Evolutionary conservation across 2,888 invertebrate genomes (phyloP).

Genomic region (Subacronicta megacephala): DNA sequence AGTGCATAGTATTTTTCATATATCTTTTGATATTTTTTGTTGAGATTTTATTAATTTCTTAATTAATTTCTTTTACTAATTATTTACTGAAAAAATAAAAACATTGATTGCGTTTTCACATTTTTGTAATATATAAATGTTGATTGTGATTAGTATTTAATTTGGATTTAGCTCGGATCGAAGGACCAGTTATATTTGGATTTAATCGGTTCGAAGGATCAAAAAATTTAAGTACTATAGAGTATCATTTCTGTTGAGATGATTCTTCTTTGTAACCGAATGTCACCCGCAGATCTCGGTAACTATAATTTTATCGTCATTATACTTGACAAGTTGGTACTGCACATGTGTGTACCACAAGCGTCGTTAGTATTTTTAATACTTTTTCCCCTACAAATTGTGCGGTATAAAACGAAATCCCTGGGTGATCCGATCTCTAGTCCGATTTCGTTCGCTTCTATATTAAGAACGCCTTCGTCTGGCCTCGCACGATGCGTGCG

Average conservation of each 20-base stretch:
- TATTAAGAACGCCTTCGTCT: constrained; percentile 82
- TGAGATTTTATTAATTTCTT: too few species aligned
- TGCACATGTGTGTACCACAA: constrained; percentile 65
- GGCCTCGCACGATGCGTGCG: constrained; percentile 83
- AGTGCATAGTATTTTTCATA: too few species aligned
- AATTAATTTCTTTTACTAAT: too few species aligned
- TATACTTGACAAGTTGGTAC: constrained; percentile 27
- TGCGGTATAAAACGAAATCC: constrained; percentile 77
- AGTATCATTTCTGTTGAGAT: constrained; percentile 14
- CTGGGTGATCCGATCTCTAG: constrained; percentile 77
- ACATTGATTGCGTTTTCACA: too few species aligned
- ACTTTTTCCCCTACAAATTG: constrained; percentile 56
- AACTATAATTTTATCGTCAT: constrained; percentile 44
- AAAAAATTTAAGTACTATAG: neutral
- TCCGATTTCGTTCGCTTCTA: constrained; percentile 81
- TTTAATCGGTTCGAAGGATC: too few species aligned
- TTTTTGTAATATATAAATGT: too few species aligned
- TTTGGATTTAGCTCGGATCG: too few species aligned
- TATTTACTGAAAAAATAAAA: too few species aligned
- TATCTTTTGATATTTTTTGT: too few species aligned
- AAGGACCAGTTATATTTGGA: neutral
- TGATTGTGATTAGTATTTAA: too few species aligned
- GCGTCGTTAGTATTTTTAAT: constrained; percentile 58
- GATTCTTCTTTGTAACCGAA: constrained; percentile 39
- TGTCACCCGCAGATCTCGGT: constrained; percentile 35